Evolutionary conservation across 2,113 vertebrate species (phyloP).

Genomic region (Ctenodactylus gundi): DNA sequence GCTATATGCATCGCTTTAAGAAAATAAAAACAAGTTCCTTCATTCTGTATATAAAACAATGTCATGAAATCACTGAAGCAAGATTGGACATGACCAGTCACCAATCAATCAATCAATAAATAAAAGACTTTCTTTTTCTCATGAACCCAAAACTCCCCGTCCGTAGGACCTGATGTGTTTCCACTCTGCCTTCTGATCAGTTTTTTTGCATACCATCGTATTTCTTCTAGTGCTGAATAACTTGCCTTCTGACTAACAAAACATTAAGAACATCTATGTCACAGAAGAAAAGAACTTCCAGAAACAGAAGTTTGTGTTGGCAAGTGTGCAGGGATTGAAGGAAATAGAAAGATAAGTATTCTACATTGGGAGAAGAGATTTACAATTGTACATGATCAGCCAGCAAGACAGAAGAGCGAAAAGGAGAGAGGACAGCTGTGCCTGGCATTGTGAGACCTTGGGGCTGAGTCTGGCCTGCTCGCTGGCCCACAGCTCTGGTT

Average conservation of each 20-base stretch:
- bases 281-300: not conserved
- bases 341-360: not conserved
- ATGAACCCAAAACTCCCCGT: not conserved
- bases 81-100: not conserved
- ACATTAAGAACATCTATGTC: not conserved
- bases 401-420: not conserved
- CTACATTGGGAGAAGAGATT: too few relatives aligned
- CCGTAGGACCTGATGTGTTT: too few relatives aligned
- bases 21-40: not conserved
- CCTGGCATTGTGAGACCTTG: not conserved
- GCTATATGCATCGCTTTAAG: not conserved
- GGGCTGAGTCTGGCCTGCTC: not conserved
- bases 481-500: not conserved
- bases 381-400: not conserved
- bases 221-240: not conserved
- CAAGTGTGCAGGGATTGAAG: too few relatives aligned
- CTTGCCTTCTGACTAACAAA: not conserved
- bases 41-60: not conserved
- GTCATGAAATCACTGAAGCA: not conserved
- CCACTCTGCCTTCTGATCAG: not conserved
- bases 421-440: rapidly evolving
- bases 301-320: not conserved
- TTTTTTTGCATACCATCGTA: not conserved
- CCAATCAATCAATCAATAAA: not conserved
- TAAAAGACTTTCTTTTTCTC: not conserved